Percentiles rank a stretch among this genome's conserved stretches.
phyloP scores from a whole-genome alignment of 2,113 vertebrate species.

The Prietella phreatophila region DNA sequence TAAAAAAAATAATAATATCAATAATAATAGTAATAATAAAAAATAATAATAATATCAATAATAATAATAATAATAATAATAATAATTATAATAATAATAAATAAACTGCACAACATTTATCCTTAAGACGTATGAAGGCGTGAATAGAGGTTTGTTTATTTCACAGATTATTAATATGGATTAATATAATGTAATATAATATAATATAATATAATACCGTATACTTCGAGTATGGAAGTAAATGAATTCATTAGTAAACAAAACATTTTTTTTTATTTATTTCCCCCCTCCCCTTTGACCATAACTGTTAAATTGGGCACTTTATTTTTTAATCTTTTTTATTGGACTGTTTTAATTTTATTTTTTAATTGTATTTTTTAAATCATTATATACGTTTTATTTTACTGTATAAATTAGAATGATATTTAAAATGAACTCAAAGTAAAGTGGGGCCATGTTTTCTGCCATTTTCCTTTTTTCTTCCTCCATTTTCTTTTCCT shows the following conservation, averaged over 20 bases:
- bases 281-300: too few species aligned
- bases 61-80: too few species aligned
- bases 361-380: neutral
- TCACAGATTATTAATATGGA: neutral
- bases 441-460: neutral
- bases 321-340: neutral
- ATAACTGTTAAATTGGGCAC: neutral
- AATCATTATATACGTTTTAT: neutral
- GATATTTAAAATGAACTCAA: neutral
- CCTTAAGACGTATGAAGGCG: neutral
- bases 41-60: too few species aligned
- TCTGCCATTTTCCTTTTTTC: neutral
- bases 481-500: too few species aligned
- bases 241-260: neutral
- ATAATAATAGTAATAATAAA: too few species aligned
- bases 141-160: neutral
- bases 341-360: neutral
- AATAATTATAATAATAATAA: too few species aligned
- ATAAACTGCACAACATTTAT: neutral
- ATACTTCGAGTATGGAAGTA: too few species aligned
- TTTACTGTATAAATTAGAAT: neutral
- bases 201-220: neutral
- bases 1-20: too few species aligned
- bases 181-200: neutral
- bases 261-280: neutral